Conservation (phyloP, 1,140 invertebrate genomes). For the Harlomillsia oculata region DNA sequence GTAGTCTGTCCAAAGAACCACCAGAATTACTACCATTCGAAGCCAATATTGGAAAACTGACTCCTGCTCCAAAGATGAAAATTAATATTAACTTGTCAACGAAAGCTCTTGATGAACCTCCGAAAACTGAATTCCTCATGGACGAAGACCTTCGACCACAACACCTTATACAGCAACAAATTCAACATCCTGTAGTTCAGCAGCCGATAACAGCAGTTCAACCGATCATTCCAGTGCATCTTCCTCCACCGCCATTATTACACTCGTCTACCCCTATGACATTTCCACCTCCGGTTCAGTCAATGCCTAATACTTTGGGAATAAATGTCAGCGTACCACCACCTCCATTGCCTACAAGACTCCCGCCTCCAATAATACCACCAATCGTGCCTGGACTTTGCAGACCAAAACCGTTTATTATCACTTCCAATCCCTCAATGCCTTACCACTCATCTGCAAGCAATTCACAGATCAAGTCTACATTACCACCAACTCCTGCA, state of each 20-base stretch:
- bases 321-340: constrained; percentile 26
- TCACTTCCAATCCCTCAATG: too few relatives aligned
- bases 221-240: neutral
- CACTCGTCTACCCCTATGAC: constrained; percentile 4
- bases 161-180: neutral
- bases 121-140: neutral
- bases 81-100: constrained; percentile 28
- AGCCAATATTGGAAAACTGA: constrained; percentile 7
- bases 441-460: too few relatives aligned
- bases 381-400: too few relatives aligned
- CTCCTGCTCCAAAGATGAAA: constrained; percentile 12
- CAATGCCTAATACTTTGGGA: constrained; percentile 8
- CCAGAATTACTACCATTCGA: neutral
- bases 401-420: too few relatives aligned
- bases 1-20: constrained; percentile 3
- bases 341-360: constrained; percentile 9
- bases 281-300: constrained; percentile 12
- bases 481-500: neutral
- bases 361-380: neutral
- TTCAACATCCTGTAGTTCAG: too few relatives aligned
- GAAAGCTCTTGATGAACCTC: constrained; percentile 5
- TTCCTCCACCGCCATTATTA: neutral
- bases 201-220: neutral
- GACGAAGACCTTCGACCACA: neutral
- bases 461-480: too few relatives aligned